Evolutionary conservation across 2,113 vertebrate species (phyloP).

Genomic region (Trogon surrucura): DNA sequence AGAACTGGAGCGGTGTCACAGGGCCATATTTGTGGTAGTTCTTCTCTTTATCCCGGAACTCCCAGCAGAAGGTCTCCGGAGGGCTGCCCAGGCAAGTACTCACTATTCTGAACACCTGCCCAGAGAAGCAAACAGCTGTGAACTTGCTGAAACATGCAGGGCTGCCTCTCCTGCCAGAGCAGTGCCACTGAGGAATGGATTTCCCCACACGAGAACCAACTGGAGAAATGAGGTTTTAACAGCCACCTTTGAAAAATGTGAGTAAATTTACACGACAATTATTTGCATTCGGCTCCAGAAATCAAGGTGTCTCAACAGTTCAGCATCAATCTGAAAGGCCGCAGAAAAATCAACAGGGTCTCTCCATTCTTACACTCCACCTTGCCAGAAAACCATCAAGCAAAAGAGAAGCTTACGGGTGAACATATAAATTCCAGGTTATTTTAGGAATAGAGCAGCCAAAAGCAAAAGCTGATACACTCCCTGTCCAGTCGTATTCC

Average conservation of each 20-base stretch:
- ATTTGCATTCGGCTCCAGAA: not conserved
- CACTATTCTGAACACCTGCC: constrained; percentile 92
- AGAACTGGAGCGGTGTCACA: constrained; percentile 90
- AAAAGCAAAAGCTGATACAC: not conserved
- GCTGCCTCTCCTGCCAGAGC: not conserved
- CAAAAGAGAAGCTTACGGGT: not conserved
- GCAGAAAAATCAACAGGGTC: not conserved
- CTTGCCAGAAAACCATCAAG: not conserved
- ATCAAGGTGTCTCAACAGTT: not conserved
- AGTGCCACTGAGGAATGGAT: not conserved
- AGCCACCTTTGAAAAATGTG: not conserved
- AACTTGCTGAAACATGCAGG: not conserved
- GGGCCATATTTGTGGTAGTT: constrained; percentile 91
- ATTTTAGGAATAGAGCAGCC: not conserved
- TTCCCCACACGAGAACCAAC: not conserved
- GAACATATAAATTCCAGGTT: not conserved
- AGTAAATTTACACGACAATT: not conserved
- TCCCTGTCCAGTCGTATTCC: not conserved
- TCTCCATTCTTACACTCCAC: not conserved
- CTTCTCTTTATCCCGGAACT: constrained; percentile 97
- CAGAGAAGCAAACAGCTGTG: not conserved
- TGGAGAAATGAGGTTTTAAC: not conserved
- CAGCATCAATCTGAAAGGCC: not conserved
- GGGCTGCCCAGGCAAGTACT: constrained; percentile 94
- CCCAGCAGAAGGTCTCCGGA: constrained; percentile 93